Evolutionary conservation across 2,113 vertebrate species (phyloP).

Genomic region (Oreochromis aureus): DNA sequence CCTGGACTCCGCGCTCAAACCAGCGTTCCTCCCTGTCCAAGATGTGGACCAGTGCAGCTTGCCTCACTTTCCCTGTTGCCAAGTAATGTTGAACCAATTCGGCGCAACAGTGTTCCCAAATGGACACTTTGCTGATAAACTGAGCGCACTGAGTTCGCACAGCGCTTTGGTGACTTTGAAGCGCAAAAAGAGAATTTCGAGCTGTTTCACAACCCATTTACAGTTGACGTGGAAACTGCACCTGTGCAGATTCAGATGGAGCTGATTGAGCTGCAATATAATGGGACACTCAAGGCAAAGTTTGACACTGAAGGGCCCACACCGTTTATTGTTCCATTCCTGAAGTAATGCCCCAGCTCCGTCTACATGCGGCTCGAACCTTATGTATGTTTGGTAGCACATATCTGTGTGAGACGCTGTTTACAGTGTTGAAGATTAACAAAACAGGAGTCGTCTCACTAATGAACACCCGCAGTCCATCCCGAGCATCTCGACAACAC

Average conservation of each 20-base stretch:
- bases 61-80: background rate
- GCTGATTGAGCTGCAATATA: background rate
- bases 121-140: background rate
- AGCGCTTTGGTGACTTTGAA: background rate
- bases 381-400: background rate
- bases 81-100: background rate
- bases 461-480: background rate
- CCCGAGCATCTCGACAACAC: background rate
- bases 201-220: background rate
- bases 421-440: background rate
- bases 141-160: rapidly evolving
- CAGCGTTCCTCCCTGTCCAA: too few species aligned
- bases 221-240: background rate
- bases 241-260: background rate
- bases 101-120: background rate
- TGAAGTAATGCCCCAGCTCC: background rate
- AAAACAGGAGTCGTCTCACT: background rate
- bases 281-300: background rate
- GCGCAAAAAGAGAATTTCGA: background rate
- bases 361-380: background rate
- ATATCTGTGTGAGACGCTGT: background rate
- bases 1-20: too few species aligned
- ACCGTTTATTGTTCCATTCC: background rate
- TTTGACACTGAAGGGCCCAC: background rate
- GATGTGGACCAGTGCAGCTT: too few species aligned